Base-by-base conservation (phyloP, 2,888 invertebrate genomes). In the Drosophila borborema region DNA sequence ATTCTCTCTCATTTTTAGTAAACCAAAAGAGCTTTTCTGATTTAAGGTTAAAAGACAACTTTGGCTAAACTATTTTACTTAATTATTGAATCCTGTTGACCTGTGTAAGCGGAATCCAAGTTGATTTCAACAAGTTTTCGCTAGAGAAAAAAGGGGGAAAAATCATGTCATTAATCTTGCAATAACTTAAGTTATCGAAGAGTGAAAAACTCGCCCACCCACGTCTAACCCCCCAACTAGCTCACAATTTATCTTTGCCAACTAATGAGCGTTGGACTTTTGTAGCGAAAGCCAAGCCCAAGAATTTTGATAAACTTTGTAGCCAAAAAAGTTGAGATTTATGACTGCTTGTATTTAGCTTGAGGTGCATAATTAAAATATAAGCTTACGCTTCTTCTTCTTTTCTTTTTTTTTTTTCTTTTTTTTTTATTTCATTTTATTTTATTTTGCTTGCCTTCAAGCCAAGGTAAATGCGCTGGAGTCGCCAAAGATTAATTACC, bases 141-240 rank as follows among this genome's bases (percentile, higher is more conserved):
- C 14, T 34, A 34, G 8, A 8, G 7, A 10, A 9, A 6, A 7
- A 7, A 31, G n/a, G 14, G 36, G 2, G 36, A 18, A 31, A 36
- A 54, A 54, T 65, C 71, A 64, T 73, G 64, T 81, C 87, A 84
- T 89, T 89, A 84, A 87, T 87, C 74, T 82, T 73, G 67, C 69
- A 71, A 71, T 69, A 84, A 86, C 67, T 76, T 79, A 60, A 77
- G 74, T 71, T 72, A 76, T 70, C 64, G 63, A 69, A 69, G 46
- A 46, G 43, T 40, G 59, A 28, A 56, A 40, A 59, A 2, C 20
- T 49, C 31, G 31, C 8, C 8, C 16, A 14, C 6, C 45, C 0
- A 14, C 46, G 8, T 23, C 23, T 23, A 4, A 2, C 2, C 40
- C 0, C 40, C n/a, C n/a, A 49, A 49, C 80, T 48, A 60, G 68